phyloP scores from a whole-genome alignment of 2,113 vertebrate species.

The Laticauda laticaudata region DNA sequence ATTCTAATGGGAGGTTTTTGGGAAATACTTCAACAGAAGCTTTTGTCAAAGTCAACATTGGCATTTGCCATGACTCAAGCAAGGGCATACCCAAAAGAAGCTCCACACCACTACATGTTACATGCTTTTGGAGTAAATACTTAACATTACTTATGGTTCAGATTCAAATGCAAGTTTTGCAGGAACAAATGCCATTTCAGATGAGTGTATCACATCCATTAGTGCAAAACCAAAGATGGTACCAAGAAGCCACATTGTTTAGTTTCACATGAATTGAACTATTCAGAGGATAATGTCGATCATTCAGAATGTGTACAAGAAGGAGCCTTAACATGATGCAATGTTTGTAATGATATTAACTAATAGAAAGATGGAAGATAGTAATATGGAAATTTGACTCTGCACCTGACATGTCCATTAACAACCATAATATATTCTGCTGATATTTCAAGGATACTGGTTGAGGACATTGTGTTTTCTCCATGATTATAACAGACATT shows the following conservation, averaged over 20 bases:
- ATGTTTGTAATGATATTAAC: background rate
- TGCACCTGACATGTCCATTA: background rate
- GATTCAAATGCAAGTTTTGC: background rate
- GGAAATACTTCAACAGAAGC: background rate
- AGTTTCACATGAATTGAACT: background rate
- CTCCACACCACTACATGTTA: background rate
- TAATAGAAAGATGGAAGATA: background rate
- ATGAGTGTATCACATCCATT: background rate
- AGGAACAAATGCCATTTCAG: background rate
- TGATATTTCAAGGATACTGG: background rate
- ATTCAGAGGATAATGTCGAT: background rate
- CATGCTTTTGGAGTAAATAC: background rate
- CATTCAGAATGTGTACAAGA: background rate
- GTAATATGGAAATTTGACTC: background rate
- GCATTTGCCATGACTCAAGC: background rate
- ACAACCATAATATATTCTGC: background rate
- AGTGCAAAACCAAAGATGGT: background rate
- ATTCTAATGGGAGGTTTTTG: background rate
- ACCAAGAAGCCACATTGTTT: background rate
- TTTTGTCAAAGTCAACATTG: background rate
- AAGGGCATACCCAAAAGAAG: background rate
- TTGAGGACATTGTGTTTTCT: background rate
- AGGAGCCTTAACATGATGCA: background rate
- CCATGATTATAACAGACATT: background rate
- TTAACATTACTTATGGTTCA: background rate